These are phyloP conservation scores for Platysteira castanea DNA, from an alignment of 2,113 vertebrate species.

Conservation along the genomic window DNA sequence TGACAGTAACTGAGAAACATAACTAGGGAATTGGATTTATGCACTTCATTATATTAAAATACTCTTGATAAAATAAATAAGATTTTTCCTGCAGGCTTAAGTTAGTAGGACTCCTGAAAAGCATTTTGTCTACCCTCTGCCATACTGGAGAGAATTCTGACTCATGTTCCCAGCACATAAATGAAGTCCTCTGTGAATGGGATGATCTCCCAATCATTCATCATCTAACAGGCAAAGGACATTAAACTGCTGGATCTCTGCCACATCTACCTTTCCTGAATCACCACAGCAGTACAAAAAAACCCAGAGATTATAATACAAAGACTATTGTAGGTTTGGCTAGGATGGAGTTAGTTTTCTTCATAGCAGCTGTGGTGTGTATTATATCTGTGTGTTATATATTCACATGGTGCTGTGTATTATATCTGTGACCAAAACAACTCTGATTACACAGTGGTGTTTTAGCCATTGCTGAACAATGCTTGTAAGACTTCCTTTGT, in stretches of 20 bases:
- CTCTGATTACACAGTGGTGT: fast-evolving
- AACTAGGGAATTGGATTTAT: neutral
- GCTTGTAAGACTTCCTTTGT: neutral
- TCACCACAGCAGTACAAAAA: neutral
- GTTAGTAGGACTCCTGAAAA: neutral
- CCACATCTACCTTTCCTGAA: neutral
- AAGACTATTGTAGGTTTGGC: neutral
- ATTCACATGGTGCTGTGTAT: neutral
- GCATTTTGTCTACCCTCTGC: neutral
- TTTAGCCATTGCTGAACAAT: neutral
- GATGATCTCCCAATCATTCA: neutral
- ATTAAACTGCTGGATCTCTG: neutral
- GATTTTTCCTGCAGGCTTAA: neutral
- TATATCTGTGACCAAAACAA: neutral
- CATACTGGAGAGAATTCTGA: neutral
- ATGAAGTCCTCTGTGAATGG: neutral
- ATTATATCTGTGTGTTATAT: neutral
- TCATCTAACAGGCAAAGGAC: neutral
- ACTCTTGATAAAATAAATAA: neutral
- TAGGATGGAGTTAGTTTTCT: neutral
- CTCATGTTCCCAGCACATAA: neutral
- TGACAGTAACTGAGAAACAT: neutral
- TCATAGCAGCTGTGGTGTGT: neutral
- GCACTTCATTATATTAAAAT: neutral
- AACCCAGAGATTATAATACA: neutral